Conservation (phyloP, 2,113 vertebrate genomes). For the Hemicordylus capensis region DNA sequence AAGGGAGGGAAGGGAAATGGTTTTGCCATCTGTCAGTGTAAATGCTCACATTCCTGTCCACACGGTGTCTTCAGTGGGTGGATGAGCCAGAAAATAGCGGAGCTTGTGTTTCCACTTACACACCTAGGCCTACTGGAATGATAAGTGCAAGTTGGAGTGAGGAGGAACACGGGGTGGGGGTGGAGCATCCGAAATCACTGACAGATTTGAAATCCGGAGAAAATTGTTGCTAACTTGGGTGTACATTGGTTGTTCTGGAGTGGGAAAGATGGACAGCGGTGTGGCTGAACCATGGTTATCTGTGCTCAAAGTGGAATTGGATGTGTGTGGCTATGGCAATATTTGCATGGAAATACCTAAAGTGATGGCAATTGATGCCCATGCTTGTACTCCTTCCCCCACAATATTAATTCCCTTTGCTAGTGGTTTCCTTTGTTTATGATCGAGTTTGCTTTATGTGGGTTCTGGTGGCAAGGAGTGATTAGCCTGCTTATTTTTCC, state of each 20-base stretch:
- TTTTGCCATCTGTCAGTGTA: not conserved
- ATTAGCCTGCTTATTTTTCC: not conserved
- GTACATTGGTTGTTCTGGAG: not conserved
- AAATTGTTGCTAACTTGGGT: not conserved
- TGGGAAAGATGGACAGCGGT: not conserved
- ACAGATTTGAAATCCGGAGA: not conserved
- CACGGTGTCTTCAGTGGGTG: not conserved
- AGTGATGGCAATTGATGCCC: too few relatives aligned
- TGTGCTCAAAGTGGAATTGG: not conserved
- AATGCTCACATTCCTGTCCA: not conserved
- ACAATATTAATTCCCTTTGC: not conserved
- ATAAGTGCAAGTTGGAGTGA: not conserved
- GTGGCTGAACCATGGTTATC: not conserved
- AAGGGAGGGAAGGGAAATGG: not conserved
- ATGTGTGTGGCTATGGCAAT: not conserved
- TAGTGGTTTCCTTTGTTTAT: not conserved
- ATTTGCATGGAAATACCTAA: not conserved
- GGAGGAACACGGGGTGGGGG: not conserved
- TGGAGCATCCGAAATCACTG: not conserved
- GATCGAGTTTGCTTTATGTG: not conserved
- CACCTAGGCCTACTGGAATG: not conserved
- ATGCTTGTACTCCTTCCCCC: not conserved
- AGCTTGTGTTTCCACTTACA: not conserved
- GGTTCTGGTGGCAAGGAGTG: not conserved
- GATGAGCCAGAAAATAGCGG: not conserved